Evolutionary conservation across 64 coral and sea anemone genomes (phyloP).

Genomic region (Anthopleura sola): DNA sequence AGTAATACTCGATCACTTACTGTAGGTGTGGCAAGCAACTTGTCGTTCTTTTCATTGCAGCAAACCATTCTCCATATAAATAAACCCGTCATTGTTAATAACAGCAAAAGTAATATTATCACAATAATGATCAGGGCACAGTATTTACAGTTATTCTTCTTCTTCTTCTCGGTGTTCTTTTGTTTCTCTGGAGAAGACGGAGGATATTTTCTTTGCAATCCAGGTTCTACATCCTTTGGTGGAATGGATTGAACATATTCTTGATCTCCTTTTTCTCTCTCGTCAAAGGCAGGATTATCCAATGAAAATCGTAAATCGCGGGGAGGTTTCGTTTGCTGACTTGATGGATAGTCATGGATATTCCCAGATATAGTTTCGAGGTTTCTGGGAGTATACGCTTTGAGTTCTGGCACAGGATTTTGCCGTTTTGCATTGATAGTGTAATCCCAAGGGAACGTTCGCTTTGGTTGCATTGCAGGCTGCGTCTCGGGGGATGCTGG

Average conservation of each 20-base stretch:
- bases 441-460: conserved; percentile 1
- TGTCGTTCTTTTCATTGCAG: neutral
- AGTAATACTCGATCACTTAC: neutral
- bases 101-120: neutral
- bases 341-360: neutral
- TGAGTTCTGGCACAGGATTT: neutral
- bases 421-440: neutral
- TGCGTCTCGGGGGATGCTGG: neutral
- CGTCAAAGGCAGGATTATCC: neutral
- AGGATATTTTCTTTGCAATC: neutral
- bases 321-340: neutral
- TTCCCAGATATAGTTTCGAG: neutral
- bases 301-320: neutral
- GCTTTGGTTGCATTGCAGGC: neutral
- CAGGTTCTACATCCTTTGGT: neutral
- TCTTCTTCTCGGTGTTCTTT: neutral
- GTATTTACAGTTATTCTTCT: neutral
- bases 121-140: neutral
- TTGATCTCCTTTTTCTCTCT: neutral
- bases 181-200: neutral
- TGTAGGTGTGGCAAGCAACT: neutral
- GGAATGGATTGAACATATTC: neutral
- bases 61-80: conserved; percentile 1
- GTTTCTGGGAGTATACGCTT: neutral
- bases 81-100: neutral